Evolutionary conservation across 2,113 vertebrate genomes (phyloP).

Genomic region (Pluvialis apricaria): DNA sequence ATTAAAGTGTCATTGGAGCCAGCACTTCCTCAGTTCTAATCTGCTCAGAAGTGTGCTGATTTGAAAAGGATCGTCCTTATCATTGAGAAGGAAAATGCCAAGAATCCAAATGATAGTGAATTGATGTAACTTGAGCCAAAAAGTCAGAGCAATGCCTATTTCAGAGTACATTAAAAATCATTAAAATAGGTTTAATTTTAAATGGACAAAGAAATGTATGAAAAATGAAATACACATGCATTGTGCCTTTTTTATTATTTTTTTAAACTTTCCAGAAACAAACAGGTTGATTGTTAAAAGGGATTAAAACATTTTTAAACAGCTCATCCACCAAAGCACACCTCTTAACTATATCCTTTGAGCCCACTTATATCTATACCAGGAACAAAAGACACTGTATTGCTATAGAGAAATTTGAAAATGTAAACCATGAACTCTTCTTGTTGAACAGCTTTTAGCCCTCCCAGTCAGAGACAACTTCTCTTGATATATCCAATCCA

Average conservation of each 20-base stretch:
- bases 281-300: neutral
- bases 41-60: neutral
- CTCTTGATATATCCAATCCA: neutral
- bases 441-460: neutral
- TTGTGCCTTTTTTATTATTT: neutral
- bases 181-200: neutral
- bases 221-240: neutral
- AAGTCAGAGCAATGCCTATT: neutral
- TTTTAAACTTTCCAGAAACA: neutral
- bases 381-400: neutral
- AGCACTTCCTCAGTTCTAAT: neutral
- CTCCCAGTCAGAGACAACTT: neutral
- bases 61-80: neutral
- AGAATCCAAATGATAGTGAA: neutral
- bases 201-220: neutral
- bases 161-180: neutral
- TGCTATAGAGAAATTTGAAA: neutral
- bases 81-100: neutral
- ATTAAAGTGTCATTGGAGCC: neutral
- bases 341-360: neutral
- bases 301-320: neutral
- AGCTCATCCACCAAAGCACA: neutral
- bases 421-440: neutral
- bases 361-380: neutral
- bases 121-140: neutral